phyloP scores from a whole-genome alignment of 2,113 vertebrate species.

The Chaetura pelagica region DNA sequence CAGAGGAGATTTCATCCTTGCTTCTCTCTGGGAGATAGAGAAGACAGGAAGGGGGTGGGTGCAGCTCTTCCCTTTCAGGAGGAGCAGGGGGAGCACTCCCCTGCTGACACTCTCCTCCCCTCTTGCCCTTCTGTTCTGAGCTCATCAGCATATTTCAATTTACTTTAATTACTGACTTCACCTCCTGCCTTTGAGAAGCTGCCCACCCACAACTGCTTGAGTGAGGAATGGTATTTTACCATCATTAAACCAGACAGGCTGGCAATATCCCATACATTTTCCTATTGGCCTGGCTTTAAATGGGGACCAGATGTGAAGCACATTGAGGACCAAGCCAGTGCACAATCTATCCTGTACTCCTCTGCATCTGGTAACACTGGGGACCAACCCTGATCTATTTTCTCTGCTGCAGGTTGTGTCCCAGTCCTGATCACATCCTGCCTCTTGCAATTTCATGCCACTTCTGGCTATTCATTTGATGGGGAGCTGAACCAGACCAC shows the following conservation, averaged over 20 bases:
- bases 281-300: neutral
- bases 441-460: neutral
- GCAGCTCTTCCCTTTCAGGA: neutral
- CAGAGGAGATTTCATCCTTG: neutral
- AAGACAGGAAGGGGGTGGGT: neutral
- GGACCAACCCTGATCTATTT: neutral
- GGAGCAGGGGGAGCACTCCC: neutral
- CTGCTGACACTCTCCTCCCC: neutral
- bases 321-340: neutral
- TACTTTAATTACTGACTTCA: conserved; percentile 5
- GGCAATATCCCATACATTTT: neutral
- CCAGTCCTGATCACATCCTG: rapidly evolving
- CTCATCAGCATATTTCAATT: neutral
- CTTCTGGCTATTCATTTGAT: neutral
- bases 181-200: neutral
- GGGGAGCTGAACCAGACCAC: neutral
- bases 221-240: neutral
- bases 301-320: neutral
- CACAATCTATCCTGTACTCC: neutral
- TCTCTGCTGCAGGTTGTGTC: neutral
- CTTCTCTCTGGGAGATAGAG: neutral
- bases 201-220: neutral
- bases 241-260: neutral
- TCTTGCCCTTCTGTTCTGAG: neutral
- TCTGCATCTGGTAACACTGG: neutral